Conservation (phyloP, 2,797 vertebrate genomes). For the Kryptopterus vitreolus region DNA sequence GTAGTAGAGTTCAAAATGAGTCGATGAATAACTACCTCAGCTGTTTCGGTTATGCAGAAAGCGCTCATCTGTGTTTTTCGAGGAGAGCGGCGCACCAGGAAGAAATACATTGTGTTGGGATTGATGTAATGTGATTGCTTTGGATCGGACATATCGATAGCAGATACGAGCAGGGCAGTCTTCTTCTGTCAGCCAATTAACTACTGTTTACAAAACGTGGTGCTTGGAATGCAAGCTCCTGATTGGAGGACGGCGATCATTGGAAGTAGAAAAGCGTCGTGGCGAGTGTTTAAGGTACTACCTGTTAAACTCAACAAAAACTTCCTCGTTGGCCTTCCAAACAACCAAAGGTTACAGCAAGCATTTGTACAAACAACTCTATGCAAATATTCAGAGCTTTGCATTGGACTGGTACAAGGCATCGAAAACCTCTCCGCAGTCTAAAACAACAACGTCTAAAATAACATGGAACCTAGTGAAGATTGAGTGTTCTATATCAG, state of each 20-base stretch:
- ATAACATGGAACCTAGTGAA: too few species aligned
- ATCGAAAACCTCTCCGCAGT: too few species aligned
- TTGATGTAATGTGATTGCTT: not conserved
- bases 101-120: slow-evolving; percentile 6
- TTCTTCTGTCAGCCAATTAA: not conserved
- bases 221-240: not conserved
- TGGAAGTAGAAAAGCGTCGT: too few species aligned
- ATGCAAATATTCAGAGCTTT: too few species aligned
- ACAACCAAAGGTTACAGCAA: not conserved
- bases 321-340: not conserved
- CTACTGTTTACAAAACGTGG: not conserved
- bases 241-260: not conserved
- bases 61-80: not conserved
- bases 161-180: not conserved
- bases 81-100: not conserved
- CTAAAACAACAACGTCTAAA: too few species aligned
- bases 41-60: not conserved
- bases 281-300: not conserved
- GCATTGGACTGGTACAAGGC: too few species aligned
- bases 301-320: not conserved
- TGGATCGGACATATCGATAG: slow-evolving; percentile 7
- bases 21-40: not conserved
- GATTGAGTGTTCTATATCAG: too few species aligned
- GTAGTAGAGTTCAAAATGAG: not conserved
- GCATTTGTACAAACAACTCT: not conserved